Percentiles rank a stretch among this genome's conserved stretches.
Conservation (phyloP, 2,797 vertebrate genomes). For the Pelodytes ibericus region DNA sequence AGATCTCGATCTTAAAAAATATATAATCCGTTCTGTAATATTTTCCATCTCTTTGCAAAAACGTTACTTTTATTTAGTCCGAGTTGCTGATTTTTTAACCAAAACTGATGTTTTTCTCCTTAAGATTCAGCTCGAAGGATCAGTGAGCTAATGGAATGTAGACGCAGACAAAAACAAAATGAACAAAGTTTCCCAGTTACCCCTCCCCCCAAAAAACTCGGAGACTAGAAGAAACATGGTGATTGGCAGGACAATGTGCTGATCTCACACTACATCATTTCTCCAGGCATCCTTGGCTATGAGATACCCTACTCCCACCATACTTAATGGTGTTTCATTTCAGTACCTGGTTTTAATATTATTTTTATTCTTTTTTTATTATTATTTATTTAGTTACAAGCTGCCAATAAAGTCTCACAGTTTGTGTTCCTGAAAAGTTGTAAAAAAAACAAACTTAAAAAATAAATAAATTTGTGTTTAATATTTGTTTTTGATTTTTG, state of each 20-base stretch:
- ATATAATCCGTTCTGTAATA: neutral
- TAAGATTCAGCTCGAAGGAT: neutral
- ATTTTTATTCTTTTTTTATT: too few species aligned
- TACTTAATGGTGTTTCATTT: too few species aligned
- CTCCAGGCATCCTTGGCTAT: neutral
- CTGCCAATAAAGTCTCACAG: too few species aligned
- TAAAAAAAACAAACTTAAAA: too few species aligned
- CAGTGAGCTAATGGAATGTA: conserved; percentile 3
- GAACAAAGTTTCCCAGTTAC: conserved; percentile 20
- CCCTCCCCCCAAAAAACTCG: neutral
- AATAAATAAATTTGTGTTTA: too few species aligned
- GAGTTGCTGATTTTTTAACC: neutral
- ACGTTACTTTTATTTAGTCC: neutral
- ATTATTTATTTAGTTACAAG: too few species aligned
- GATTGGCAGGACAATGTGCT: conserved; percentile 24
- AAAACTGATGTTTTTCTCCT: neutral
- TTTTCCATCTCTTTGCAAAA: neutral
- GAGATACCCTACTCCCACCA: neutral
- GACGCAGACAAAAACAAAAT: neutral
- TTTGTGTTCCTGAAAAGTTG: too few species aligned
- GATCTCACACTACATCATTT: conserved; percentile 16
- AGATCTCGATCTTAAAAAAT: neutral
- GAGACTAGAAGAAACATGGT: neutral
- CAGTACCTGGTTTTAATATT: too few species aligned
- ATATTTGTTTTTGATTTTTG: too few species aligned